A percentile compares a stretch with the other conserved stretches of the same genome.
Evolutionary conservation across 2,113 vertebrate genomes (phyloP).

Genomic region (Gnathonemus echidnorhynchus): DNA sequence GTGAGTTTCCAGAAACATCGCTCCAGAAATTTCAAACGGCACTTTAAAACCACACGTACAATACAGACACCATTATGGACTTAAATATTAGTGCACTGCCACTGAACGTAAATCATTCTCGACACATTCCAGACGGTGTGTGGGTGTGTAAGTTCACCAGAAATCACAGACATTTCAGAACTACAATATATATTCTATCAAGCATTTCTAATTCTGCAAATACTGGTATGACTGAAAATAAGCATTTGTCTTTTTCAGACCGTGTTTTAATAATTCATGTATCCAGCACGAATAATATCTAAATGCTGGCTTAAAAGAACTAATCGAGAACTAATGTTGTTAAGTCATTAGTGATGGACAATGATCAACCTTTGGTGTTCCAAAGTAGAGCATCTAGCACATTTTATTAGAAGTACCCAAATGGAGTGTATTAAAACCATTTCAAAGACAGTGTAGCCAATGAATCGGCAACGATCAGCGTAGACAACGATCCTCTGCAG

Average conservation of each 20-base stretch:
- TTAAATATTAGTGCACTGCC: conserved; percentile 35
- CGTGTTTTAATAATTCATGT: background rate
- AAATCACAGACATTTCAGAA: conserved; percentile 23
- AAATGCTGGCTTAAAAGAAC: background rate
- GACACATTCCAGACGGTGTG: conserved; percentile 43
- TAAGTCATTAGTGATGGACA: conserved; percentile 4
- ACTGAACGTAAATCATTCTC: conserved; percentile 23
- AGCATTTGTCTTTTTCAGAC: conserved; percentile 7
- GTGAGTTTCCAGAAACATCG: conserved; percentile 26
- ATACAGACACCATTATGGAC: conserved; percentile 9
- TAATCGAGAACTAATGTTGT: background rate
- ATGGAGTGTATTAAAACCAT: background rate
- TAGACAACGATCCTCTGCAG: conserved; percentile 11
- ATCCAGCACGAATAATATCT: background rate
- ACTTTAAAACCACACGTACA: conserved; percentile 21
- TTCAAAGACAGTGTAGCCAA: conserved; percentile 16
- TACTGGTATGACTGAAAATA: background rate
- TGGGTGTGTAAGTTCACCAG: conserved; percentile 19
- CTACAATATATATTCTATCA: conserved; percentile 16
- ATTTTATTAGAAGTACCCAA: background rate
- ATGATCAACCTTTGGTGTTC: background rate
- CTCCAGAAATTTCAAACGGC: conserved; percentile 35
- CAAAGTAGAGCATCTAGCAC: background rate
- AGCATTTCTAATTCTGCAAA: conserved; percentile 1
- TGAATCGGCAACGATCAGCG: background rate